Conservation (phyloP, 2,797 vertebrate genomes). For the Tokudaia muenninki region DNA sequence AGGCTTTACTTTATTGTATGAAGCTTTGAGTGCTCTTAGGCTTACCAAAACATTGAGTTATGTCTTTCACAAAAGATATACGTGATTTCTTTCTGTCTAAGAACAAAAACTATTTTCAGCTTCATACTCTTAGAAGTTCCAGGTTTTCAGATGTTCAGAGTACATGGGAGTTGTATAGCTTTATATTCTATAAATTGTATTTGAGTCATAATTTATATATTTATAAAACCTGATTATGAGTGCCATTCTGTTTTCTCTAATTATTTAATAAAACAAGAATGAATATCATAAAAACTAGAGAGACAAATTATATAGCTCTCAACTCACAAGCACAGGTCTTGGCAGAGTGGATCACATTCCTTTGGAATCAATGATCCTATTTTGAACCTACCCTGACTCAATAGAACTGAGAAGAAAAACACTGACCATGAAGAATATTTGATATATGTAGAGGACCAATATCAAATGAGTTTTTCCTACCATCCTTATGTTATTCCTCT, state of each 20-base stretch:
- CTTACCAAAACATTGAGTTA: not conserved
- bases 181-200: not conserved
- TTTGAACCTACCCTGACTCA: not conserved
- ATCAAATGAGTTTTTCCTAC: not conserved
- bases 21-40: not conserved
- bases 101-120: not conserved
- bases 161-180: not conserved
- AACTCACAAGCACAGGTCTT: too few species aligned
- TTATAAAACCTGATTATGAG: not conserved
- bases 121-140: not conserved
- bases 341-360: not conserved
- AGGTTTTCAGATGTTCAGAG: not conserved
- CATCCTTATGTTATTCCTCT: not conserved
- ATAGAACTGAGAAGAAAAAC: too few species aligned
- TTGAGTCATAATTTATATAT: not conserved
- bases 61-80: not conserved
- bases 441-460: too few species aligned
- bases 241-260: not conserved
- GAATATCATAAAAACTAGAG: not conserved
- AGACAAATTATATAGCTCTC: not conserved
- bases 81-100: not conserved
- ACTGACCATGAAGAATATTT: rapidly evolving
- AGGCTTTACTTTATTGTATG: not conserved
- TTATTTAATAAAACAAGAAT: not conserved
- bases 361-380: not conserved